Evolutionary conservation across 92 coral and sea anemone species (phyloP), one percentile per base, ranked within the genome.

Genomic region (Pocillopora meandrina): DNA sequence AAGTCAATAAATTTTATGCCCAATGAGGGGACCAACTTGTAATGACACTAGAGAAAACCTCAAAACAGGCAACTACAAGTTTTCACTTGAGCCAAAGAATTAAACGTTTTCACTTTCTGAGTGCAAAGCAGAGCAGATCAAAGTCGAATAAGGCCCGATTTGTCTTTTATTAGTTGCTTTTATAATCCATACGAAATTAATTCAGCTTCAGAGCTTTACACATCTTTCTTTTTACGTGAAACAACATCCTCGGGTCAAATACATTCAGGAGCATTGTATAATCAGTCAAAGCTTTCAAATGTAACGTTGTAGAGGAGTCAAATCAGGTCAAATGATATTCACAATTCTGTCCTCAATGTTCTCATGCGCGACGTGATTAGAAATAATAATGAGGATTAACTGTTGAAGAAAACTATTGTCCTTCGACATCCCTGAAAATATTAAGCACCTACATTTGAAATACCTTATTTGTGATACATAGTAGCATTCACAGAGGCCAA

Each of bases 291-390:
- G 8, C 20, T 20, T 9, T 14, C 20, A 78, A 47, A 42, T 47
- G 7, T 65, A 36, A 36, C 35, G 72, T 78, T 63, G 72, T 65
- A 47, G 61, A 64, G 72, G 80, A 76, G 55, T 47, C 52, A 68
- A 5, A 26, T 26, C 55, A 17, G 49, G 80, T 17, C 16, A 76
- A 78, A 42, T 1, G 19, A 20, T 18, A 47, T 64, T 42, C 36
- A 76, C 61, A 35, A 62, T 16, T 78, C 42, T 71, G 13, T 56
- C 61, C 16, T 68, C 56, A 36, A 76, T 66, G 80, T 76, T 78
- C 72, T 15, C 82, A 63, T 36, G 72, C 80, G 80, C 72, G 74
- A 0, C 35, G 55, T 17, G 14, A 11, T 72, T 10, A 18, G 20
- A 20, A 59, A 36, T 49, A 55, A 33, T 55, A 18, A 31, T 56